Base-by-base conservation (phyloP, 2,888 invertebrate genomes). In the Drosophila kokeensis region DNA sequence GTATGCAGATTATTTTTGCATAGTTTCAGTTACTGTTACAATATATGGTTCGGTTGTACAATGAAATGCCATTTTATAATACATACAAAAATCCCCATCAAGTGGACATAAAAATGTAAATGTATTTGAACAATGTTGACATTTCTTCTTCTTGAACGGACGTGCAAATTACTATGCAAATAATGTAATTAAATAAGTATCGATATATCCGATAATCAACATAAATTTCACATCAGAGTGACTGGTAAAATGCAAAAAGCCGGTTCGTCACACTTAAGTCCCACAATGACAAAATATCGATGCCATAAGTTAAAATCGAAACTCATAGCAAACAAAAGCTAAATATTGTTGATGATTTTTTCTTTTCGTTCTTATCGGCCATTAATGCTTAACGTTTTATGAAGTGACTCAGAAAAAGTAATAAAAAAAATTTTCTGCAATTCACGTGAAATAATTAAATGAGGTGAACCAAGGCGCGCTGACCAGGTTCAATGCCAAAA, bases 361-460 rank as follows among this genome's bases (percentile, higher is more conserved):
- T 36, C 29, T 15, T 52, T 36, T 62, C 32, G 54, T 64, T 70
- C 75, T 75, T 64, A 75, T 75, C 61, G 64, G n/a, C 36, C 60
- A 45, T 52, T 65, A 70, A 81, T 60, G 62, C 71, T 63, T 72
- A 75, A 73, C 71, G 67, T 70, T 73, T 83, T 87, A 74, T 76
- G 79, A 70, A 79, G 79, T 81, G 76, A 82, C 71, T 85, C 60
- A 72, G 67, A 76, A 55, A 62, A 69, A 80, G 64, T 29, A 61
- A 52, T 36, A 50, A 57, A 15, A 15, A 61, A 8, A 21, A 45
- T 40, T 82, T 85, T 77, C 18, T 82, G 85, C 85, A 85, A 85
- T 55, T 85, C 89, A 85, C 71, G 84, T 65, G 66, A 89, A 87
- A 78, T 89, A 85, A 85, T 85, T 82, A 89, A 87, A 72, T 62